phyloP scores from a whole-genome alignment of 2,888 invertebrate species.

The Axea sp. region DNA sequence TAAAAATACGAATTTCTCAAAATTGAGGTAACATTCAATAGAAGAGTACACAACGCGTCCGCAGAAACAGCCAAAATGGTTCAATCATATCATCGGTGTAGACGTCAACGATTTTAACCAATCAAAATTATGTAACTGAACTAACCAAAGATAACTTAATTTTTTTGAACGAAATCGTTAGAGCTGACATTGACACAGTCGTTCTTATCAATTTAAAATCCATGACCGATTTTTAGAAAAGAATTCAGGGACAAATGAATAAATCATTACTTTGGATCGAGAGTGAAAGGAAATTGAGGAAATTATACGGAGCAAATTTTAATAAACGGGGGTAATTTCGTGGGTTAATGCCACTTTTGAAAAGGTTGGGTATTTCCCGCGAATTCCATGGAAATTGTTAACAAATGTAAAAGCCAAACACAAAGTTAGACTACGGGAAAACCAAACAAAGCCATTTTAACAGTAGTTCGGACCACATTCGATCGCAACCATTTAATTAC shows the following conservation, averaged over 20 bases:
- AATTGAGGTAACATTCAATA: conserved; percentile 35
- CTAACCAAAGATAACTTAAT: conserved; percentile 56
- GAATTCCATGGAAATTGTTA: conserved; percentile 14
- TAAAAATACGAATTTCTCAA: conserved; percentile 27
- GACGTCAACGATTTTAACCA: conserved; percentile 49
- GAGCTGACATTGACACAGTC: conserved; percentile 22
- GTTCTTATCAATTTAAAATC: conserved; percentile 25
- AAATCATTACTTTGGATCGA: too few species aligned
- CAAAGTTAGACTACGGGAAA: conserved; percentile 29
- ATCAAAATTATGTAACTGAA: conserved; percentile 59
- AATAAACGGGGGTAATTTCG: not conserved
- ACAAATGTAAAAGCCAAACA: conserved; percentile 26
- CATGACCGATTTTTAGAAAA: conserved; percentile 1
- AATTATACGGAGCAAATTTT: too few species aligned
- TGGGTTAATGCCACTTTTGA: conserved; percentile 3
- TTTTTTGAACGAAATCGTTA: conserved; percentile 54
- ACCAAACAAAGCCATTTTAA: conserved; percentile 53
- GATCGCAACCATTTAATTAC: conserved; percentile 60
- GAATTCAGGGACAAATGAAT: not conserved
- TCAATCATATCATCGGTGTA: conserved; percentile 41
- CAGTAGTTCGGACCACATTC: conserved; percentile 48
- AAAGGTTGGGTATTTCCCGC: not conserved
- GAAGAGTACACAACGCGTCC: conserved; percentile 44
- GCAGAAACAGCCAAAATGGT: conserved; percentile 51
- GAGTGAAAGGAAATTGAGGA: too few species aligned